Evolutionary conservation across 1,140 invertebrate species (phyloP).

Genomic region (Saxidomus purpurata): DNA sequence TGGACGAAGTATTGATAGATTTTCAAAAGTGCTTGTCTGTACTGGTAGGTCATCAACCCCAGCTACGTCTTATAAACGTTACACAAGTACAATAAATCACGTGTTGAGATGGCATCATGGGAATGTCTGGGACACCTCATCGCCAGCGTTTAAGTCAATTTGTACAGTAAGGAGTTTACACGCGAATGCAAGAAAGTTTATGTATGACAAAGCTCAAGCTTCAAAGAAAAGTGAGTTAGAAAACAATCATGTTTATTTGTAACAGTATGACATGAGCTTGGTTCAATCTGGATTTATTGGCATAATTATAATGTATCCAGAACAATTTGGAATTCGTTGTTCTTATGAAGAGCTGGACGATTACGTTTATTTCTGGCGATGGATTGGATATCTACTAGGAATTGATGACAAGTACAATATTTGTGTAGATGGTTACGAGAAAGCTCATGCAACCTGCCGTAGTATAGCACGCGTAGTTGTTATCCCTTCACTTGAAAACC

Average conservation of each 20-base stretch:
- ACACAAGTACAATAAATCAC: slow-evolving; percentile 91
- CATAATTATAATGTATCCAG: slow-evolving; percentile 90
- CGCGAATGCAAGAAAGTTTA: slow-evolving; percentile 79
- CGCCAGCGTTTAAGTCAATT: slow-evolving; percentile 72
- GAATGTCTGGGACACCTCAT: slow-evolving; percentile 70
- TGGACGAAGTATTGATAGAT: slow-evolving; percentile 71
- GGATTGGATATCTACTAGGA: slow-evolving; percentile 93
- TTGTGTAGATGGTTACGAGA: slow-evolving; percentile 86
- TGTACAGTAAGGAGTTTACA: slow-evolving; percentile 87
- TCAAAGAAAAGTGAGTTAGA: background rate
- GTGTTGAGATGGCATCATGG: slow-evolving; percentile 90
- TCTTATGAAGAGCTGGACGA: slow-evolving; percentile 89
- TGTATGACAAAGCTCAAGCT: slow-evolving; percentile 72
- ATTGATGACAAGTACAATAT: slow-evolving; percentile 92
- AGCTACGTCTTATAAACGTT: slow-evolving; percentile 91
- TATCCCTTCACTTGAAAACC: slow-evolving; percentile 67
- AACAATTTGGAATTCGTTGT: slow-evolving; percentile 89
- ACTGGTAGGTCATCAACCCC: slow-evolving; percentile 87
- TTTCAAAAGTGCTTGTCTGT: slow-evolving; percentile 83
- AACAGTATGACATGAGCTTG: slow-evolving; percentile 93
- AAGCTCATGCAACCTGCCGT: slow-evolving; percentile 84
- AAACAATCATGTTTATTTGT: slow-evolving; percentile 83
- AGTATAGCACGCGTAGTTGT: slow-evolving; percentile 72
- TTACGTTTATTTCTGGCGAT: slow-evolving; percentile 94
- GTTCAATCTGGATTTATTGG: slow-evolving; percentile 92